Evolutionary conservation across 2,888 invertebrate species (phyloP).

Genomic region (Nebria brevicollis): DNA sequence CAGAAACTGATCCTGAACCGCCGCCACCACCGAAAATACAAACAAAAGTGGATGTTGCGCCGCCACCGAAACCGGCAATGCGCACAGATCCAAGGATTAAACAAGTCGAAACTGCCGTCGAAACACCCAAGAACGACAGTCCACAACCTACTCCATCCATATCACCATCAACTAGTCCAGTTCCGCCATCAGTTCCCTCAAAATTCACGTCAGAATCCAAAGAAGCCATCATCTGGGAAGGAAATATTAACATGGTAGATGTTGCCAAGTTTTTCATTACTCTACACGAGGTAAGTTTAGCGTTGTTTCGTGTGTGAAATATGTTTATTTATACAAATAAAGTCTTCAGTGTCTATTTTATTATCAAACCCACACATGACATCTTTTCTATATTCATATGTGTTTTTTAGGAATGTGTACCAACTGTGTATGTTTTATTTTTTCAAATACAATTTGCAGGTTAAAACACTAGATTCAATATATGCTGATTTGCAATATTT

Average conservation of each 20-base stretch:
- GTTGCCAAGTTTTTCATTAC: constrained; percentile 88
- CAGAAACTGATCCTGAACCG: constrained; percentile 5
- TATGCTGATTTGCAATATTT: constrained; percentile 47
- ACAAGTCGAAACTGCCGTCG: constrained; percentile 44
- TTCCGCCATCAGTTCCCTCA: background rate
- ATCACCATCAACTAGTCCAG: constrained; percentile 9
- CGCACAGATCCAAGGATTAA: constrained; percentile 26
- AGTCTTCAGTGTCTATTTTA: no score
- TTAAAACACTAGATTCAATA: no score
- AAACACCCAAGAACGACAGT: constrained; percentile 48
- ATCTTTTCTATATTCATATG: no score
- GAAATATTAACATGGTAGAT: constrained; percentile 89
- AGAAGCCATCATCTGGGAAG: constrained; percentile 73
- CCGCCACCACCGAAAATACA: background rate
- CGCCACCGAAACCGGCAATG: background rate
- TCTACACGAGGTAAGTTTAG: constrained; percentile 74
- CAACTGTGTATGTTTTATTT: no score
- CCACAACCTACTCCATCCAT: constrained; percentile 50
- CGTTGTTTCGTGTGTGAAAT: no score
- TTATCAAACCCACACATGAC: no score
- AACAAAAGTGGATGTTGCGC: background rate
- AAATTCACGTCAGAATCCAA: constrained; percentile 39
- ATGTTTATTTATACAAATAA: background rate
- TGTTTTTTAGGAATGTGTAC: no score
- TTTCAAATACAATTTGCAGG: no score